These are phyloP conservation scores for Myoxocephalus aenaeus DNA, from an alignment of 2,797 vertebrate species.

Conservation along the genomic window DNA sequence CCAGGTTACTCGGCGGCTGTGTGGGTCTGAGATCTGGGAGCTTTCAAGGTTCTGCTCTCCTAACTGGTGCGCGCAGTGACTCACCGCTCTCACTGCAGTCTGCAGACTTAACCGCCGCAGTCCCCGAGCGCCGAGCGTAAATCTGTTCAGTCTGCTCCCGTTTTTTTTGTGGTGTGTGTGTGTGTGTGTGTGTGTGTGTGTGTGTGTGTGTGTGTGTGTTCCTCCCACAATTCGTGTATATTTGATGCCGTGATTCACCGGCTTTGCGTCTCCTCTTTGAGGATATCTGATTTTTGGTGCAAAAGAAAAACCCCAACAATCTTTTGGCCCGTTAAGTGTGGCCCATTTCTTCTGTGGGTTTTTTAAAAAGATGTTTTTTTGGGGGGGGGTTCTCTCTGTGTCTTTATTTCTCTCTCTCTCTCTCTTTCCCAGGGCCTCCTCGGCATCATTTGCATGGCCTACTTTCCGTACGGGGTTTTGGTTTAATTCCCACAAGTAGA, in stretches of 20 bases:
- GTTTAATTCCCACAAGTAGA: conserved; percentile 80
- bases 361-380: conserved; percentile 20
- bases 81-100: conserved; percentile 56
- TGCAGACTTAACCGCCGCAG: conserved; percentile 55
- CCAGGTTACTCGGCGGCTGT: conserved; percentile 53
- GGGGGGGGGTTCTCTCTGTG: conserved; percentile 28
- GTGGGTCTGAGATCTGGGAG: conserved; percentile 53
- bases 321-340: conserved; percentile 46
- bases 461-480: conserved; percentile 74
- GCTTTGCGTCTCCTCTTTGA: conserved; percentile 43
- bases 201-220: background rate
- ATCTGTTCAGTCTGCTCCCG: conserved; percentile 62
- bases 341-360: conserved; percentile 59
- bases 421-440: conserved; percentile 46
- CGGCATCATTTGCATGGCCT: conserved; percentile 81
- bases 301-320: background rate
- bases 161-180: conserved; percentile 36
- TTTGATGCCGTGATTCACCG: conserved; percentile 52
- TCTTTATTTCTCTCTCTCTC: conserved; percentile 45
- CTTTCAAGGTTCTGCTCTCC: conserved; percentile 57
- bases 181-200: no score
- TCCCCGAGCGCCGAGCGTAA: conserved; percentile 54
- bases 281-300: conserved; percentile 13
- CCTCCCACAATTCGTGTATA: conserved; percentile 50
- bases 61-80: conserved; percentile 62